A percentile compares a stretch with the other conserved stretches of the same genome.
Evolutionary conservation across 1,140 invertebrate genomes (phyloP).

Genomic region (Bombus consobrinus): DNA sequence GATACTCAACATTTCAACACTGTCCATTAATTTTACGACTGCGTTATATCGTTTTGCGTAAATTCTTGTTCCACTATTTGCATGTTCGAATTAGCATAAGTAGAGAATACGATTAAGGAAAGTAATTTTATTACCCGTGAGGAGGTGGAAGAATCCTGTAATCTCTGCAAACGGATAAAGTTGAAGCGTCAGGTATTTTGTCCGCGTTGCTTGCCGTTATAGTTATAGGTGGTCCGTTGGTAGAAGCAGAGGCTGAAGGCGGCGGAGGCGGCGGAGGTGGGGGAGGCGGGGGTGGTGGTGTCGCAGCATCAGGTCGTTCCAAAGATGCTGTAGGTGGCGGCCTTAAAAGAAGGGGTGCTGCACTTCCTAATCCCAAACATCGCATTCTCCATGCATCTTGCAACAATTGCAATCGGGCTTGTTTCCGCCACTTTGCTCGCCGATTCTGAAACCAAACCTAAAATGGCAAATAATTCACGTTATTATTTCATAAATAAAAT

Average conservation of each 20-base stretch:
- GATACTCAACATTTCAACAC: too few species aligned
- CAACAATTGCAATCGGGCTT: conserved; percentile 91
- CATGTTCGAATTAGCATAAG: neutral
- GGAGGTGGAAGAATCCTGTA: conserved; percentile 75
- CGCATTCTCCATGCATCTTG: conserved; percentile 96
- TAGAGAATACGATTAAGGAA: neutral
- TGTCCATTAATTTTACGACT: too few species aligned
- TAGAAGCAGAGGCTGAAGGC: conserved; percentile 52
- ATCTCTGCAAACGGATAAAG: conserved; percentile 74
- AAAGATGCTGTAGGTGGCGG: conserved; percentile 75
- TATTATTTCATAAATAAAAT: neutral
- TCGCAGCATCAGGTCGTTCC: conserved; percentile 69
- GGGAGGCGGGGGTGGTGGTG: conserved; percentile 47
- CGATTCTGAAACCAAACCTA: conserved; percentile 95
- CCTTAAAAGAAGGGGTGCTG: conserved; percentile 80
- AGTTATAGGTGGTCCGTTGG: conserved; percentile 46
- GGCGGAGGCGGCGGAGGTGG: conserved; percentile 67
- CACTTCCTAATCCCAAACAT: conserved; percentile 88
- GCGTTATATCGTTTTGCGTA: neutral
- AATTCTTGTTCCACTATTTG: neutral
- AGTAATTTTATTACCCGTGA: conserved; percentile 69
- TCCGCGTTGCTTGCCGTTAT: conserved; percentile 52
- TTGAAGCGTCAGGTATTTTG: conserved; percentile 68
- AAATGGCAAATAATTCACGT: neutral
- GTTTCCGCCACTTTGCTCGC: conserved; percentile 94